Evolutionary conservation across 2,888 invertebrate genomes (phyloP).

Genomic region (Harpagoxenus sublaevis): DNA sequence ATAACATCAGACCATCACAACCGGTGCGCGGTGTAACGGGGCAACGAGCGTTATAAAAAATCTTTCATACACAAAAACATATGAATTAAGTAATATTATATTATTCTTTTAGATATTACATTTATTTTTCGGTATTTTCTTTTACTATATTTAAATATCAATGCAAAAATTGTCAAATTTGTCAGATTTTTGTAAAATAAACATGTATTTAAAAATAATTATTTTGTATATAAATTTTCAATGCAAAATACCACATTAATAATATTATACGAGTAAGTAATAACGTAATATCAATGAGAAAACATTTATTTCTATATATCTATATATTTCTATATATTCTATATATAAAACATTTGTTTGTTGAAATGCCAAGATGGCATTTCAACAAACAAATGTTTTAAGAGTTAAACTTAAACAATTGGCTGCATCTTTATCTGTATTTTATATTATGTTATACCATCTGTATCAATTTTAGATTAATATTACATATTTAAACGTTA

Average conservation of each 20-base stretch:
- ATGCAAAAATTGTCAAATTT: not conserved
- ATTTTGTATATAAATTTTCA: not conserved
- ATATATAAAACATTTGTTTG: too few relatives aligned
- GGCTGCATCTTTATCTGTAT: not conserved
- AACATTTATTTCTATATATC: too few relatives aligned
- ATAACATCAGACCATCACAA: constrained; percentile 1
- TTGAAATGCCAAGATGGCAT: not conserved
- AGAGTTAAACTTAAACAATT: not conserved
- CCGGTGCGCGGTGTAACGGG: not conserved
- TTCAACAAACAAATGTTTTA: not conserved
- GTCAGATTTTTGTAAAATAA: not conserved
- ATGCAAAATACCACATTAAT: not conserved
- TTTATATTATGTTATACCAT: not conserved
- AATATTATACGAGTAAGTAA: not conserved
- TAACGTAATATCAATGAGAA: not conserved
- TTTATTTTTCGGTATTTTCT: not conserved
- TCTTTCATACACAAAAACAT: not conserved
- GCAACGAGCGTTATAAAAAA: not conserved
- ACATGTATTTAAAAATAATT: constrained; percentile 2
- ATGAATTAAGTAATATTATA: constrained; percentile 32
- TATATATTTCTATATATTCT: too few relatives aligned
- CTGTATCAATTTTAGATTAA: not conserved
- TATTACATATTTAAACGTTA: not conserved
- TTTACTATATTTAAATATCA: not conserved
- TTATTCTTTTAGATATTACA: not conserved